Conservation (phyloP, 1,140 invertebrate species). For the Potamilus streckersoni region DNA sequence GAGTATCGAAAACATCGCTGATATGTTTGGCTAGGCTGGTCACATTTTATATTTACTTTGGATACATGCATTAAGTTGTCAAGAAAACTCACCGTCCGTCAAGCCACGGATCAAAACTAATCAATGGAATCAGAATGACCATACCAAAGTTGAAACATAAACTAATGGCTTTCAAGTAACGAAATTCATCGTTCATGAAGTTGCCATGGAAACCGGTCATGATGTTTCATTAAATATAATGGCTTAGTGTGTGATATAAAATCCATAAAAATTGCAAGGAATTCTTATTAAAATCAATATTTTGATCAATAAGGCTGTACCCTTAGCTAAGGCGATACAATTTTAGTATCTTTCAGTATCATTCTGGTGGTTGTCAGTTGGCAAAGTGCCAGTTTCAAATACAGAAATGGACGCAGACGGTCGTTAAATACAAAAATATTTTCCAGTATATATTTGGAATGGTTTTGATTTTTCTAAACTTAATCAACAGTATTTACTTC, state of each 20-base stretch:
- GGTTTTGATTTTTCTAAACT: no score
- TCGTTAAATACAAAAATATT: not conserved
- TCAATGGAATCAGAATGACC: constrained; percentile 20
- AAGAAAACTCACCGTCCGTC: constrained; percentile 23
- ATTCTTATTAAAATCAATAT: constrained; percentile 19
- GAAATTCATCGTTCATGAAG: constrained; percentile 27
- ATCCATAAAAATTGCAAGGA: constrained; percentile 6
- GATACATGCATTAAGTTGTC: constrained; percentile 11
- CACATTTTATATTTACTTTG: no score
- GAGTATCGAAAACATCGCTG: no score
- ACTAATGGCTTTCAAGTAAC: constrained; percentile 30
- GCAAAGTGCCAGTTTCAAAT: not conserved
- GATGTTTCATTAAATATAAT: constrained; percentile 35
- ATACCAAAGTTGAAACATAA: constrained; percentile 27
- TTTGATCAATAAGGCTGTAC: constrained; percentile 29
- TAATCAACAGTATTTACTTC: no score
- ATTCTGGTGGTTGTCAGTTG: not conserved
- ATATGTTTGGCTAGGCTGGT: no score
- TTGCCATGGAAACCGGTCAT: constrained; percentile 22
- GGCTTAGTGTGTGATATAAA: constrained; percentile 29
- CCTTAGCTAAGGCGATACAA: not conserved
- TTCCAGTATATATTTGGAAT: no score
- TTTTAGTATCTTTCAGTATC: constrained; percentile 11
- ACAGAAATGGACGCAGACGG: not conserved
- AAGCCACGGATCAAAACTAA: constrained; percentile 8